phyloP scores from a whole-genome alignment of 2,888 invertebrate species.

The Eucera pruinosa region DNA sequence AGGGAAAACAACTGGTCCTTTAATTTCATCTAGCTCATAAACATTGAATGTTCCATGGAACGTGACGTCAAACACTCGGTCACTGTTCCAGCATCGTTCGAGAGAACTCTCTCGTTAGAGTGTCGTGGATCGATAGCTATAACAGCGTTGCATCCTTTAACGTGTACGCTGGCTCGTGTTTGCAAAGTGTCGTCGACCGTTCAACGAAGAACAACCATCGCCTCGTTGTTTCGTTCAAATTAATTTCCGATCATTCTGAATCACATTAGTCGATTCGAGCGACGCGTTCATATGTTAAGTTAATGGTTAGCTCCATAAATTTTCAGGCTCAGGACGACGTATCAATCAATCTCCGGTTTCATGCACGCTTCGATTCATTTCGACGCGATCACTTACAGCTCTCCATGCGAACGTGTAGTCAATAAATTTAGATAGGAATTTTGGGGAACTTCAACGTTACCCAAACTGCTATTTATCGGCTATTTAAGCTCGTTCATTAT shows the following conservation, averaged over 20 bases:
- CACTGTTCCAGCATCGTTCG: background rate
- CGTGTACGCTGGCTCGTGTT: conserved; percentile 23
- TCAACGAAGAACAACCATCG: background rate
- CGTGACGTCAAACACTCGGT: background rate
- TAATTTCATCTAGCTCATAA: background rate
- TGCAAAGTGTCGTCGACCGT: conserved; percentile 1
- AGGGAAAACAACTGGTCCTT: too few relatives aligned
- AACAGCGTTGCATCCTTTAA: conserved; percentile 27
- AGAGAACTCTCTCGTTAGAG: conserved; percentile 4
- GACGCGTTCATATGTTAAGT: conserved; percentile 27
- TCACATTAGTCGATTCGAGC: conserved; percentile 11
- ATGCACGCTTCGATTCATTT: conserved; percentile 36
- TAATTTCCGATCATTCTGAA: conserved; percentile 48
- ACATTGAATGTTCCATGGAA: background rate
- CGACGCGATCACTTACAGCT: conserved; percentile 10
- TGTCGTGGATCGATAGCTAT: conserved; percentile 39
- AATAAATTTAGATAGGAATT: background rate
- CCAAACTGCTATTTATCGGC: too few relatives aligned
- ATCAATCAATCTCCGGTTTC: conserved; percentile 34
- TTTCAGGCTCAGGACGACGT: conserved; percentile 27
- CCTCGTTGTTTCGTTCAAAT: conserved; percentile 54
- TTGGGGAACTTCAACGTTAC: too few relatives aligned
- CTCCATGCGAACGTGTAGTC: background rate
- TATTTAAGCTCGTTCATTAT: too few relatives aligned
- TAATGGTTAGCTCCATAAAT: conserved; percentile 35